Percentiles rank a stretch among this genome's conserved stretches.
phyloP scores from a whole-genome alignment of 2,888 invertebrate genomes.

The Chrysopilus asiliformis region DNA sequence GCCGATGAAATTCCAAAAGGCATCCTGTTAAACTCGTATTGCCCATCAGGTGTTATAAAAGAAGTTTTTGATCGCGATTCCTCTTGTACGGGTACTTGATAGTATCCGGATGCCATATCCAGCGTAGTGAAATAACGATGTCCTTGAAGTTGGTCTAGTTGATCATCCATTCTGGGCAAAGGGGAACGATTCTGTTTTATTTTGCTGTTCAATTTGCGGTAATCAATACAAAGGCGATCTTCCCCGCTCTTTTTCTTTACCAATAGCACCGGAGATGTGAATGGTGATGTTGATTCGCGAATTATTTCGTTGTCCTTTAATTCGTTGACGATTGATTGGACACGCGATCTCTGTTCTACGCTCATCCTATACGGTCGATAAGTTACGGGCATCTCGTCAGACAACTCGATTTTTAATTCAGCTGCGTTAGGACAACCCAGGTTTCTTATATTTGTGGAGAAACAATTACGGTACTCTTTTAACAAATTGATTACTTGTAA shows the following conservation, averaged over 20 bases:
- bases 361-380: no score
- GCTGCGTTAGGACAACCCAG: conserved; percentile 2
- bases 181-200: conserved; percentile 8
- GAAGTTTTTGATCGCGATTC: conserved; percentile 18
- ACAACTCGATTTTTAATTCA: neutral
- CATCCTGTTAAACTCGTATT: conserved; percentile 15
- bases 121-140: conserved; percentile 7
- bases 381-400: no score
- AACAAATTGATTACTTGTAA: no score
- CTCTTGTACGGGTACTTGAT: conserved; percentile 7
- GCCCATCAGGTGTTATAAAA: conserved; percentile 16
- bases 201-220: conserved; percentile 6
- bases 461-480: conserved; percentile 1
- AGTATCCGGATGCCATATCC: conserved; percentile 10
- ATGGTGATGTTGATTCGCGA: conserved; percentile 5
- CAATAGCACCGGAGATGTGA: conserved; percentile 8
- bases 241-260: conserved; percentile 11
- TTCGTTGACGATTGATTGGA: neutral
- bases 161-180: no score
- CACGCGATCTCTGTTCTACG: neutral
- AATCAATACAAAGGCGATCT: conserved; percentile 9
- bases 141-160: conserved; percentile 8
- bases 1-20: conserved; percentile 12
- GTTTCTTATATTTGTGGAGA: neutral
- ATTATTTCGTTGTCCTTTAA: neutral